Evolutionary conservation across 1,140 invertebrate species (phyloP).

Genomic region (Rhyzopertha dominica): DNA sequence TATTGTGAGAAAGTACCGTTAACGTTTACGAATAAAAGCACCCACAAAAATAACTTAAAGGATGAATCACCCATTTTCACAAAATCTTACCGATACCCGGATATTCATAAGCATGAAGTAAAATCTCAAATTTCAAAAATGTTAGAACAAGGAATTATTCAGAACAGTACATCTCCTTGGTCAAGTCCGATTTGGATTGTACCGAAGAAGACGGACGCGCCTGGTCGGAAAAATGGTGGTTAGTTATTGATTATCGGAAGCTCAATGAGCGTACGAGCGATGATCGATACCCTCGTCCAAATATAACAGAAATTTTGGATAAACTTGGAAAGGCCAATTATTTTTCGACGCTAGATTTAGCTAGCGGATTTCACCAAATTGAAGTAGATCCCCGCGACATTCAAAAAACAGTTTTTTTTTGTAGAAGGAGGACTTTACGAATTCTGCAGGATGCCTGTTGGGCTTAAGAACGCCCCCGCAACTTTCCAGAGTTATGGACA

Average conservation of each 20-base stretch:
- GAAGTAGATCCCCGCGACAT: constrained; percentile 3
- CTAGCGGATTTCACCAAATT: no score
- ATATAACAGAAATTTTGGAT: constrained; percentile 1
- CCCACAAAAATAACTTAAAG: neutral
- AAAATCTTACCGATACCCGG: constrained; percentile 4
- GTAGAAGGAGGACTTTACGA: neutral
- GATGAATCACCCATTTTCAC: constrained; percentile 2
- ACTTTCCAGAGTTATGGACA: constrained; percentile 3
- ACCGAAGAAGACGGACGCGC: no score
- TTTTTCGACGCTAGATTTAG: no score
- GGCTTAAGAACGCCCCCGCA: constrained; percentile 3
- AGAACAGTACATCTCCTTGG: constrained; percentile 12
- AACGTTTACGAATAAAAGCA: neutral
- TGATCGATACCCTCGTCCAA: no score
- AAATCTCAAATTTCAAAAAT: constrained; percentile 12
- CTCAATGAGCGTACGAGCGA: no score
- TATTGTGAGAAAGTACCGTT: neutral
- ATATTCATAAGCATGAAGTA: constrained; percentile 11
- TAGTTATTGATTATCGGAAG: no score
- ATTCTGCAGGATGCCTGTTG: constrained; percentile 1
- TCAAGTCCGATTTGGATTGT: no score
- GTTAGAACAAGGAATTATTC: constrained; percentile 14
- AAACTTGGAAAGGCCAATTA: neutral
- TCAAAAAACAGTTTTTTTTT: constrained; percentile 1
- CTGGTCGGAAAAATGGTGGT: no score